Base-by-base conservation (phyloP, 2,888 invertebrate genomes). In the Eulithis testata region DNA sequence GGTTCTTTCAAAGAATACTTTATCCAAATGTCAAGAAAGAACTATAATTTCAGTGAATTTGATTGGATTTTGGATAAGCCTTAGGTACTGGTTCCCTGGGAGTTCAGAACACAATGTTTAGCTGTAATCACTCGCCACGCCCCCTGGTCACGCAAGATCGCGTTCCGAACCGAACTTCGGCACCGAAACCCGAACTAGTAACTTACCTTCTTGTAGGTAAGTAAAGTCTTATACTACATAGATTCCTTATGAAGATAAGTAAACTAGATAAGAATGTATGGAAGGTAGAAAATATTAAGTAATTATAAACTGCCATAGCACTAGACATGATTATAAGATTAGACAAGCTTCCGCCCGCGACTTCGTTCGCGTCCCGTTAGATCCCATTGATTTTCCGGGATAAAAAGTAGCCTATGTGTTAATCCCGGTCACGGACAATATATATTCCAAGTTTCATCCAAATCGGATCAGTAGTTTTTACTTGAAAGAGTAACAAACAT, bases 111-210 rank as follows among this genome's bases (percentile, higher is more conserved):
- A 84, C 87, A 85, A 87, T 88, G 88, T 91, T 91, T 91, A 91
- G 89, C 90, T 90, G 87, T 89, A 86, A 90, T 87, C 85, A 85
- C 76, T 83, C 72, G 82, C 89, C 86, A 84, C 92, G 88, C 92
- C 91, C 85, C 76, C 76, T 66, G 67, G 89, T 87, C 93, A 93
- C 93, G 93, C 93, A 79, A 93, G 85, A 88, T 92, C 87, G 92
- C 92, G 92, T 93, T 92, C 82, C 76, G 60, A 70, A 75, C 75
- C 77, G 60, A 70, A 75, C 75, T 68, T 73, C 74, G 72, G 66
- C 50, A 66, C 63, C 67, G 57, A 67, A 65, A 57, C 27, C 59
- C 47, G 49, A 61, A 63, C 50, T 56, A 50, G 45, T 69, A 63
- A 61, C 60, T 53, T 62, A 60, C 57, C 57, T 58, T 36, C 52